These are phyloP conservation scores for Ceratothoa steindachneri DNA, from an alignment of 2,888 invertebrate species.

Conservation along the genomic window DNA sequence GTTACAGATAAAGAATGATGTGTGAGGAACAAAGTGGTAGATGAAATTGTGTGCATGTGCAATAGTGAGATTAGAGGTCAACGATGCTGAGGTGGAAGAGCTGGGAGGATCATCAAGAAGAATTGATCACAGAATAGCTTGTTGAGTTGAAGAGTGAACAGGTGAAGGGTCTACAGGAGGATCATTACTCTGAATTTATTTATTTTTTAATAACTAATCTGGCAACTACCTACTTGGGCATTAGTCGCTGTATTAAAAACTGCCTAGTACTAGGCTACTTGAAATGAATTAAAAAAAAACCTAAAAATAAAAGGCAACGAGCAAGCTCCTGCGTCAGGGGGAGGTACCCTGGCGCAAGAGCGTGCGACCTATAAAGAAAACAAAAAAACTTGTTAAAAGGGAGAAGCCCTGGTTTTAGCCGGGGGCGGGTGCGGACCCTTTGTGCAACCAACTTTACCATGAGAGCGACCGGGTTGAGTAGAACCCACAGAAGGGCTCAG, in stretches of 20 bases:
- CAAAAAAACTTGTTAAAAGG: too few species aligned
- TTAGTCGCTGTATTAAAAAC: too few species aligned
- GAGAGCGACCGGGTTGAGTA: too few species aligned
- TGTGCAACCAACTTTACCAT: too few species aligned
- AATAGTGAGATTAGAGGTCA: neutral
- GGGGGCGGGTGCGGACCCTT: too few species aligned
- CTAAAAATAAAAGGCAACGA: neutral
- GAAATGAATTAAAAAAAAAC: neutral
- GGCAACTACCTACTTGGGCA: too few species aligned
- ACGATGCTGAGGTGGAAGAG: neutral
- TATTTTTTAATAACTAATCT: too few species aligned
- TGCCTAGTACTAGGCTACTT: too few species aligned
- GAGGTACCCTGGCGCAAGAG: too few species aligned
- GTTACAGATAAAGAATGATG: neutral
- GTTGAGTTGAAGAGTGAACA: conserved; percentile 7
- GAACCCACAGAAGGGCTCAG: neutral
- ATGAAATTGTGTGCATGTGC: conserved; percentile 5
- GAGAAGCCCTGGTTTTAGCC: too few species aligned
- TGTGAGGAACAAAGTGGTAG: neutral
- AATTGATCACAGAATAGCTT: conserved; percentile 1
- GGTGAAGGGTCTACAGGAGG: conserved; percentile 1
- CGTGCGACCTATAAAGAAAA: too few species aligned
- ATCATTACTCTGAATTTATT: neutral
- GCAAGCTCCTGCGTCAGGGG: too few species aligned
- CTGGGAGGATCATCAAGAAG: conserved; percentile 1